These are phyloP conservation scores for Corythornis vintsioides DNA, from an alignment of 2,113 vertebrate genomes.

Conservation along the genomic window DNA sequence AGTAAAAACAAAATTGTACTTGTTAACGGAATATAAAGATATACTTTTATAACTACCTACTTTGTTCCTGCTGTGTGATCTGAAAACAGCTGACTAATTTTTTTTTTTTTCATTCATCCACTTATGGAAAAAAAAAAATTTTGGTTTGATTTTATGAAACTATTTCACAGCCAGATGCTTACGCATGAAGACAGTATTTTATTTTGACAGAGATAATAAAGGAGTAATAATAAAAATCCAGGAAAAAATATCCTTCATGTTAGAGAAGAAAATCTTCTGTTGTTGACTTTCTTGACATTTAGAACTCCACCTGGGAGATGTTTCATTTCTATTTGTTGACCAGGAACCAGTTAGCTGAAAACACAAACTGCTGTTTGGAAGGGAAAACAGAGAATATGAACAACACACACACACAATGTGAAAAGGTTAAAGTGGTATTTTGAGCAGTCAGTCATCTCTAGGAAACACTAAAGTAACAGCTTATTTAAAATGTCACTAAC, in stretches of 20 bases:
- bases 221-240: neutral
- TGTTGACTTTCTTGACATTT: neutral
- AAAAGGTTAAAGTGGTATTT: conserved; percentile 7
- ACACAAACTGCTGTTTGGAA: neutral
- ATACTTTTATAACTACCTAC: neutral
- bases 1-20: neutral
- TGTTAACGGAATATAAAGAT: neutral
- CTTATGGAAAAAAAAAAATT: neutral
- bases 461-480: conserved; percentile 19
- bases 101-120: neutral
- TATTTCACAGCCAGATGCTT: neutral
- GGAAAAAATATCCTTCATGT: neutral
- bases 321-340: neutral
- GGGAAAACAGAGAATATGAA: neutral
- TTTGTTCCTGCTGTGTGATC: neutral
- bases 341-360: neutral
- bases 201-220: neutral
- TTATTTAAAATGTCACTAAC: conserved; percentile 2
- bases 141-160: neutral
- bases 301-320: neutral
- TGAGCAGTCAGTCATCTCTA: neutral
- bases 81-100: neutral
- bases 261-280: neutral
- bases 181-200: neutral
- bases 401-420: neutral